phyloP scores from a whole-genome alignment of 92 coral and sea anemone genomes.

The Anthopleura xanthogrammica region DNA sequence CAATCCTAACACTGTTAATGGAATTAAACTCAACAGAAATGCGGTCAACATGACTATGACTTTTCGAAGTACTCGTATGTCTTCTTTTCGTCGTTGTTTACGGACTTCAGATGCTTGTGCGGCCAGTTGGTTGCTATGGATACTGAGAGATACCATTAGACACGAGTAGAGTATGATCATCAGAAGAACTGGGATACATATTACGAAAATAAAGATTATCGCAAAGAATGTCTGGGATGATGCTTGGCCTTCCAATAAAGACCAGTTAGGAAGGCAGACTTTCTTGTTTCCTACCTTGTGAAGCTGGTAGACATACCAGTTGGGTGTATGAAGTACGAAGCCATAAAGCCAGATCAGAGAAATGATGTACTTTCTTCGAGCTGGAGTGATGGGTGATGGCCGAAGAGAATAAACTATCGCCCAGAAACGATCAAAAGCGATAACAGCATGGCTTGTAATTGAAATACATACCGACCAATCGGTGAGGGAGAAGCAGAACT shows the following conservation, averaged over 20 bases:
- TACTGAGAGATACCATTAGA: slow-evolving; percentile 26
- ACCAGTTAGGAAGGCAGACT: slow-evolving; percentile 24
- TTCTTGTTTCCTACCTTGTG: neutral
- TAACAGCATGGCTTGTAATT: slow-evolving; percentile 39
- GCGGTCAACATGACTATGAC: slow-evolving; percentile 28
- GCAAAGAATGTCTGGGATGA: slow-evolving; percentile 1
- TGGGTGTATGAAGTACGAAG: slow-evolving; percentile 20
- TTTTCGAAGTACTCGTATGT: slow-evolving; percentile 38
- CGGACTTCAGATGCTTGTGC: slow-evolving; percentile 25
- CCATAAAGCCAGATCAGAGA: slow-evolving; percentile 40
- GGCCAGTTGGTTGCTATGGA: neutral
- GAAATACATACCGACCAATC: slow-evolving; percentile 31
- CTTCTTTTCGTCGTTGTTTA: slow-evolving; percentile 38
- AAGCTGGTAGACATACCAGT: slow-evolving; percentile 23
- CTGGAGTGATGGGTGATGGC: slow-evolving; percentile 31
- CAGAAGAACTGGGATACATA: slow-evolving; percentile 30
- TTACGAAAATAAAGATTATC: slow-evolving; percentile 18
- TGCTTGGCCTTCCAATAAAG: slow-evolving; percentile 11
- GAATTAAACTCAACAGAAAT: slow-evolving; percentile 41
- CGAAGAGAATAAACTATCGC: slow-evolving; percentile 43
- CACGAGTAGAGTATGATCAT: slow-evolving; percentile 27
- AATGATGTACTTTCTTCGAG: slow-evolving; percentile 31
- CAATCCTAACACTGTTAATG: slow-evolving; percentile 12
- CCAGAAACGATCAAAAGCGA: slow-evolving; percentile 53
- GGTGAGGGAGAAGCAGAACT: slow-evolving; percentile 6